Base-by-base conservation (phyloP, 2,888 invertebrate species). In the Cephus pygmeus region DNA sequence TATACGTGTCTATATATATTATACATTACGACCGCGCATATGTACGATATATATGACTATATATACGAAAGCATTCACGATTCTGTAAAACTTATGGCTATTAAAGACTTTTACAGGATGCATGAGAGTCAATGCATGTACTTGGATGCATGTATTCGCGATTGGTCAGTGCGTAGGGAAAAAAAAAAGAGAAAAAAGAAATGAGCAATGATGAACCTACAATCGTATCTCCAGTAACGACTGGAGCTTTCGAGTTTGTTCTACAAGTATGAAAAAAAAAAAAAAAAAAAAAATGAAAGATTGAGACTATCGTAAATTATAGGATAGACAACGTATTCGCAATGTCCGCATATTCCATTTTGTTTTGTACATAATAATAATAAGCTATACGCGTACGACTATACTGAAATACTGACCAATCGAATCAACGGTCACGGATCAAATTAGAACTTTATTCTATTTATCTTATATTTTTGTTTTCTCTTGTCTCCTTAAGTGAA, bases 11-110 rank as follows among this genome's bases (percentile, higher is more conserved):
- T 71, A 71, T 71, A 71, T 71, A 71, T 71, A 71, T 71, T 31
- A 71, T 71, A 71, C 33, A 71, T 33, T 6, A 33, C 71, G 71
- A 31, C 31, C 30, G 71, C 33, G 71, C 15, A 33, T 35, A 76
- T 78, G 36, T 75, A 74, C 34, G 73, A 74, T 73, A 69, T 81
- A 84, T 73, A 73, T 69, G 76, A 71, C 69, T 79, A 73, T 76
- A 74, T 81, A 80, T 75, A 56, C 82, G 81, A 83, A 80, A 79
- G 81, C 78, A 80, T 78, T 73, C 76, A 74, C 23, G 23, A 76
- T 68, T 69, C 77, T 77, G 76, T 77, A 79, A 81, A 79, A 80
- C 76, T 81, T 80, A 80, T 69, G 34, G 69, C 73, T 80, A 79
- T 23, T 23, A 56, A 0, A 40, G 23, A 56, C 6, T 78, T 77